phyloP scores from a whole-genome alignment of 2,797 vertebrate species.

The Lateolabrax maculatus region DNA sequence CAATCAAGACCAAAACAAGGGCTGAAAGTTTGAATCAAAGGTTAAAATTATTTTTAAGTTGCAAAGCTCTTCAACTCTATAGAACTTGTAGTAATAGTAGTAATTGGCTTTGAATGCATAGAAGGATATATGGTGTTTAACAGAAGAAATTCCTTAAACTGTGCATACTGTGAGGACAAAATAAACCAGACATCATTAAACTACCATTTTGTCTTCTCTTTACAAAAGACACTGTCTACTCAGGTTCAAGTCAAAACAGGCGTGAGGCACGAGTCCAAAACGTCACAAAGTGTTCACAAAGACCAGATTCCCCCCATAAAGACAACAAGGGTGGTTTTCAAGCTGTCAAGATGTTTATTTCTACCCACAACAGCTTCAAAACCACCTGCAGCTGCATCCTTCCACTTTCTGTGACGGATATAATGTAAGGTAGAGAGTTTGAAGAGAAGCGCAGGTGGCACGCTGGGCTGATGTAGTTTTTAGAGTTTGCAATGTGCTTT shows the following conservation, averaged over 20 bases:
- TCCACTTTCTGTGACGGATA: constrained; percentile 67
- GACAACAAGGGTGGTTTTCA: constrained; percentile 57
- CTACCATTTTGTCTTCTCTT: background rate
- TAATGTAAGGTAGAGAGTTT: constrained; percentile 51
- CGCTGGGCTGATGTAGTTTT: constrained; percentile 57
- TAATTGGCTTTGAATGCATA: background rate
- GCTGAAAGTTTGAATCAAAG: background rate
- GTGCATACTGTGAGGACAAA: background rate
- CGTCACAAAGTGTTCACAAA: constrained; percentile 43
- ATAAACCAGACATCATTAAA: constrained; percentile 1
- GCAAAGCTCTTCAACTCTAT: background rate
- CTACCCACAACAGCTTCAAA: constrained; percentile 67
- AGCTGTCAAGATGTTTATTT: constrained; percentile 69
- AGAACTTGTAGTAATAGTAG: no score
- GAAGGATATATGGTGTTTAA: background rate
- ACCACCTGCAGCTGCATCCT: constrained; percentile 78
- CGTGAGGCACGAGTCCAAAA: constrained; percentile 29
- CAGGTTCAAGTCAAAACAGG: constrained; percentile 35
- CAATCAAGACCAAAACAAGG: background rate
- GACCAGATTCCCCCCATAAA: constrained; percentile 63
- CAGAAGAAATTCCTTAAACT: background rate
- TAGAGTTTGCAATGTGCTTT: constrained; percentile 36
- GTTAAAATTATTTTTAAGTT: no score
- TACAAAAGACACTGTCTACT: background rate
- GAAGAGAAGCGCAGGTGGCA: constrained; percentile 71